Evolutionary conservation across 1,140 invertebrate species (phyloP).

Genomic region (Drosophila equinoxialis): DNA sequence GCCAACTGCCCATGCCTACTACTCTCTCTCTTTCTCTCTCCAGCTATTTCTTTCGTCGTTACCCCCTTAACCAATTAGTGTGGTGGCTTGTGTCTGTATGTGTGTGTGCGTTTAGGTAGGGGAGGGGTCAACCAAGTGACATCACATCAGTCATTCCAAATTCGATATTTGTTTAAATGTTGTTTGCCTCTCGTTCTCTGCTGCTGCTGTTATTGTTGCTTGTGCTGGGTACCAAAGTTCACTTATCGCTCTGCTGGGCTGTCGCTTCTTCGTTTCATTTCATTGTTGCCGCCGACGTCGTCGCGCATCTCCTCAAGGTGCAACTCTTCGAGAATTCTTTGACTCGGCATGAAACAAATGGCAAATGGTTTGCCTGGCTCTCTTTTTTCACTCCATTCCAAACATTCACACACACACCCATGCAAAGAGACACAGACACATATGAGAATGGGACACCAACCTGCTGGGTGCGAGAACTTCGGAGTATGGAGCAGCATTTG

Average conservation of each 20-base stretch:
- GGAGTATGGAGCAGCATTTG: constrained; percentile 60
- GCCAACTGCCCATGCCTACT: neutral
- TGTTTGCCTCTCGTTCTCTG: neutral
- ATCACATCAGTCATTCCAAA: constrained; percentile 57
- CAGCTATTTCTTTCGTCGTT: neutral
- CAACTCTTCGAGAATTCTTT: constrained; percentile 42
- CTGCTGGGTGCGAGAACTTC: constrained; percentile 4
- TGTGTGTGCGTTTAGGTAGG: neutral
- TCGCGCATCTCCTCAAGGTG: constrained; percentile 62
- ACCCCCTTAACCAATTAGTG: constrained; percentile 42
- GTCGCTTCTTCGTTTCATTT: constrained; percentile 32
- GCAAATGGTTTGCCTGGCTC: constrained; percentile 7
- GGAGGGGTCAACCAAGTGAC: constrained; percentile 41
- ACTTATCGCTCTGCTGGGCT: neutral
- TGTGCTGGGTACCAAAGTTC: constrained; percentile 32
- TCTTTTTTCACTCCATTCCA: constrained; percentile 40
- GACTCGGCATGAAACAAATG: constrained; percentile 46
- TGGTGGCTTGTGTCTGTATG: neutral
- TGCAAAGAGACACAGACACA: constrained; percentile 12
- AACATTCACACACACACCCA: constrained; percentile 13
- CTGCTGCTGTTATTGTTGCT: constrained; percentile 27
- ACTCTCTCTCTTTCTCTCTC: neutral
- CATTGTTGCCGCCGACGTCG: constrained; percentile 16
- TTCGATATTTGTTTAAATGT: constrained; percentile 49
- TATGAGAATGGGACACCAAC: constrained; percentile 18